These are phyloP conservation scores for Drosophila saltans DNA, from an alignment of 1,140 invertebrate species.

Conservation along the genomic window DNA sequence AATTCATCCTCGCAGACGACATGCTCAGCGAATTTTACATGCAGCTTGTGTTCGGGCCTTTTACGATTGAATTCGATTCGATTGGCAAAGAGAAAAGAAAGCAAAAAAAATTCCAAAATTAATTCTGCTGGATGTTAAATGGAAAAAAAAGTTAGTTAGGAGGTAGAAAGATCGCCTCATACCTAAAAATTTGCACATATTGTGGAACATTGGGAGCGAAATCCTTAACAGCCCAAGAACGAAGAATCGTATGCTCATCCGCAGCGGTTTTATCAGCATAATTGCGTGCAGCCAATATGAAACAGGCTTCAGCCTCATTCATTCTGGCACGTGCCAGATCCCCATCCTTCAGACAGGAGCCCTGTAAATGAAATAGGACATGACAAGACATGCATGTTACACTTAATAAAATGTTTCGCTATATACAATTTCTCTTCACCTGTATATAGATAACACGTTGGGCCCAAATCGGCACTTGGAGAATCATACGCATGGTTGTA, in stretches of 20 bases:
- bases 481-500: conserved; percentile 98
- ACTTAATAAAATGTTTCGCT: no score
- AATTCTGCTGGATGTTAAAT: no score
- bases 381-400: conserved; percentile 15
- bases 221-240: conserved; percentile 99
- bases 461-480: conserved; percentile 99
- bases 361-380: conserved; percentile 83
- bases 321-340: conserved; percentile 96
- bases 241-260: conserved; percentile 97
- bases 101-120: conserved; percentile 40
- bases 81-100: conserved; percentile 16
- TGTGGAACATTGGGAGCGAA: conserved; percentile 98
- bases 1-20: conserved; percentile 99
- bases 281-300: conserved; percentile 96
- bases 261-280: conserved; percentile 98
- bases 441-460: conserved; percentile 99
- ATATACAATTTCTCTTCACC: conserved; percentile 85
- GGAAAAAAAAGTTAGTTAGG: no score
- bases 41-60: conserved; percentile 97
- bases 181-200: conserved; percentile 97
- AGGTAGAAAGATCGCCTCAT: no score
- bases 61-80: conserved; percentile 52
- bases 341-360: conserved; percentile 96
- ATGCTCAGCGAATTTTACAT: conserved; percentile 98
- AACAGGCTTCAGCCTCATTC: conserved; percentile 98